Base-by-base conservation (phyloP, 2,797 vertebrate species). In the Neomorphus geoffroyi region DNA sequence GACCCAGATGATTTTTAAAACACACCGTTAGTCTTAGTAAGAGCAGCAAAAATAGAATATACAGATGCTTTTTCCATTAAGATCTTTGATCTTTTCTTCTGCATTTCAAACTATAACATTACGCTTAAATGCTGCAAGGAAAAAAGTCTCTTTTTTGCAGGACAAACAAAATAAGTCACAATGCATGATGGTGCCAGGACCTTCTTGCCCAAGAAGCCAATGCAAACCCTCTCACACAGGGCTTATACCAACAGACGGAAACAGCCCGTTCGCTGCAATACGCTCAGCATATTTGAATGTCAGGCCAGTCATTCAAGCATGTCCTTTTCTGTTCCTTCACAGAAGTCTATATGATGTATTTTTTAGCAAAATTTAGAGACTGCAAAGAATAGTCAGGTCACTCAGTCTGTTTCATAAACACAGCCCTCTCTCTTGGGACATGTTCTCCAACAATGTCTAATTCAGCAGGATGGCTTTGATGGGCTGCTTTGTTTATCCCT, bases 361-460 rank as follows among this genome's bases (percentile, higher is more conserved):
- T 35, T 87, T 39, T 56, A 72, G 33, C 2, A 69, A 81, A 72
- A 88, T 51, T 21, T 4, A 51, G 43, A 57, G 19, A 21, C 7
- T 30, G 24, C 8, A 56, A 60, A 75, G 11, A 35, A 35, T 7
- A 73, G 26, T 32, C 8, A 30, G 26, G 18, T 54, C 45, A 67
- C 14, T 27, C 33, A 46, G 10, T 4, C 10, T 46, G 26, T 26
- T 35, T 87, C 60, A 70, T 35, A 74, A 78, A 39, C 35, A 48
- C 0, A 0, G 1, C 5, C 3, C 4, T 37, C 19, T 48, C 24
- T 74, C 39, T 60, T 51, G 19, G 32, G 16, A 5, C 11, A 17
- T 33, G 26, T 33, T 50, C 11, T 86, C 8, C 32, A 73, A 35
- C 13, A 82, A 43, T 7, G 10, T 4, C 10, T 24, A 33, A 57